A percentile compares a stretch with the other conserved stretches of the same genome.
These are phyloP conservation scores for Xylota segnis DNA, from an alignment of 2,888 invertebrate genomes.

Conservation along the genomic window DNA sequence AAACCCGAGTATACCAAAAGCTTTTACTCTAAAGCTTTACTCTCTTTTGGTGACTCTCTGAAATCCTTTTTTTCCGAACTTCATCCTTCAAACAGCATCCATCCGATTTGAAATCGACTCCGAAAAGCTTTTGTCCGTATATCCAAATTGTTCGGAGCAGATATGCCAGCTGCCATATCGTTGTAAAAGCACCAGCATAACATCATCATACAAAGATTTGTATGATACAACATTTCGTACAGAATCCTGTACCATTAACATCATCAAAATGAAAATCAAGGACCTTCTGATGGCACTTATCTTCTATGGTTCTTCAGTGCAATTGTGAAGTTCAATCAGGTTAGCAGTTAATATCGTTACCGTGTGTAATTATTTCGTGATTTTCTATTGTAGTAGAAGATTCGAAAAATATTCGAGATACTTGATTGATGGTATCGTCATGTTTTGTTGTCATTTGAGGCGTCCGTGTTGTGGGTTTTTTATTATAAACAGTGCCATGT, in stretches of 20 bases:
- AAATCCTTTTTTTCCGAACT: background rate
- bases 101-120: conserved; percentile 38
- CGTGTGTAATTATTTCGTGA: conserved; percentile 39
- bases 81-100: conserved; percentile 26
- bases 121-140: conserved; percentile 56
- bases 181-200: conserved; percentile 15
- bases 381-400: conserved; percentile 8
- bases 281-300: conserved; percentile 67
- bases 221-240: conserved; percentile 62
- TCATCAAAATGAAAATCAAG: conserved; percentile 66
- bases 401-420: background rate
- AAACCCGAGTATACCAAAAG: background rate
- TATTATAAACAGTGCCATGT: background rate
- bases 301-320: conserved; percentile 72
- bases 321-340: conserved; percentile 74
- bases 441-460: background rate
- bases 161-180: background rate
- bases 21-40: conserved; percentile 2
- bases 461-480: background rate
- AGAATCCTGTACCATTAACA: conserved; percentile 50
- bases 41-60: background rate
- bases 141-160: conserved; percentile 22
- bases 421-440: conserved; percentile 17
- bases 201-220: conserved; percentile 44
- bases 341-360: conserved; percentile 59